Evolutionary conservation across 1,140 invertebrate genomes (phyloP), one percentile per base, ranked within the genome.

Genomic region (Linepithema humile): DNA sequence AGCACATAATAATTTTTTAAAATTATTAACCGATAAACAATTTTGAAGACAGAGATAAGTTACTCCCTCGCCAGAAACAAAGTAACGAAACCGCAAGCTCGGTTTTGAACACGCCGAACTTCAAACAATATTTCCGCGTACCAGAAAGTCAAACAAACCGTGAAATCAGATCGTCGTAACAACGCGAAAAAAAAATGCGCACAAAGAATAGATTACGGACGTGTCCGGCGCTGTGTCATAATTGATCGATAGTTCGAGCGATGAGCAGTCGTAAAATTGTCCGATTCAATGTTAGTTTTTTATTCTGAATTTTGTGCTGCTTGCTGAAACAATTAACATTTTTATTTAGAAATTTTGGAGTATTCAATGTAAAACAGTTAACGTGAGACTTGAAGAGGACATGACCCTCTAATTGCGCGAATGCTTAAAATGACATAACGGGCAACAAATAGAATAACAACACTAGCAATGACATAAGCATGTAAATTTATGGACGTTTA

Each of bases 131-230:
- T 88, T 93, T 93, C 90, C 91, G 20, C 60, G 73, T 12, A 74
- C 91, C 91, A 93, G 93, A 94, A 94, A 90, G 73, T 88, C 90
- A 93, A 94, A 88, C 92, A 89, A 87, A 93, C 92, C 93, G 92
- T 94, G 92, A 90, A 94, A 93, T 88, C 91, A 90, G 93, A 91
- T 91, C 91, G 89, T 86, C 88, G 85, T 91, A 57, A 55, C n/a
- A n/a, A n/a, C n/a, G n/a, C n/a, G 64, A 67, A 32, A 62, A 77
- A n/a, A 82, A 80, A 75, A 67, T 59, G 67, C 64, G n/a, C 78
- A 32, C n/a, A 32, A n/a, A 55, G 59, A 65, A 73, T 75, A 57
- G 43, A 80, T 40, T n/a, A 20, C 15, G 64, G 3, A 26, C 35
- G 29, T 43, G 65, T 67, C 45, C 40, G 43, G 60, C 35, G 40